Conservation (phyloP, 2,113 vertebrate species). For the Promerops cafer region DNA sequence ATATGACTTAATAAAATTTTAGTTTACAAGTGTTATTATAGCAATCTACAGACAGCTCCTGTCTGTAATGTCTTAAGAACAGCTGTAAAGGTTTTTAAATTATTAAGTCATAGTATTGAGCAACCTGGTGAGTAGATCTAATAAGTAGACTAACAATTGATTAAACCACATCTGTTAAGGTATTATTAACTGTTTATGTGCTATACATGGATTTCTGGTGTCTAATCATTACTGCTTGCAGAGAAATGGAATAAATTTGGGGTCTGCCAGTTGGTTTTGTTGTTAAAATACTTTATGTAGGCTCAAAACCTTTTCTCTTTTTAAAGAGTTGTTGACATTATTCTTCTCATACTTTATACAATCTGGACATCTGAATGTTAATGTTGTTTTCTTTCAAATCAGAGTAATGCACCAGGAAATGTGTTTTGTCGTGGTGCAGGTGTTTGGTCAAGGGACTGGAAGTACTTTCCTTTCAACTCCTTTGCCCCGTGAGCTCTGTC, state of each 20-base stretch:
- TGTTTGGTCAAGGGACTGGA: not conserved
- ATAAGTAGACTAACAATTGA: constrained; percentile 36
- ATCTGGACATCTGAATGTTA: not conserved
- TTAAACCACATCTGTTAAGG: constrained; percentile 53
- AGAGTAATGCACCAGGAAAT: not conserved
- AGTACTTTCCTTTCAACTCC: not conserved
- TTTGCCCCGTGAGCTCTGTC: not conserved
- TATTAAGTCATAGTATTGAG: not conserved
- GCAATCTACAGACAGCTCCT: constrained; percentile 1
- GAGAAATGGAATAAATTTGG: not conserved
- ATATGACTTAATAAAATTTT: constrained; percentile 51
- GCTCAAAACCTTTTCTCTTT: not conserved
- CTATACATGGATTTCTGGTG: not conserved
- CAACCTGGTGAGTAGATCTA: constrained; percentile 30
- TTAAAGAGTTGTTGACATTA: not conserved
- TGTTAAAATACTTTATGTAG: not conserved
- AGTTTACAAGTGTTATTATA: constrained; percentile 52
- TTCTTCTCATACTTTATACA: not conserved
- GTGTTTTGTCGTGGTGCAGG: not conserved
- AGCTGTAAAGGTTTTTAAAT: constrained; percentile 48
- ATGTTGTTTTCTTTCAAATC: not conserved
- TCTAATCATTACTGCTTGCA: not conserved
- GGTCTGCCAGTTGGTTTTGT: not conserved
- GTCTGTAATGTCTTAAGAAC: constrained; percentile 58
- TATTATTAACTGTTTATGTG: constrained; percentile 49